A percentile compares a stretch with the other conserved stretches of the same genome.
phyloP scores from a whole-genome alignment of 2,888 invertebrate species.

The Argyresthia goedartella region DNA sequence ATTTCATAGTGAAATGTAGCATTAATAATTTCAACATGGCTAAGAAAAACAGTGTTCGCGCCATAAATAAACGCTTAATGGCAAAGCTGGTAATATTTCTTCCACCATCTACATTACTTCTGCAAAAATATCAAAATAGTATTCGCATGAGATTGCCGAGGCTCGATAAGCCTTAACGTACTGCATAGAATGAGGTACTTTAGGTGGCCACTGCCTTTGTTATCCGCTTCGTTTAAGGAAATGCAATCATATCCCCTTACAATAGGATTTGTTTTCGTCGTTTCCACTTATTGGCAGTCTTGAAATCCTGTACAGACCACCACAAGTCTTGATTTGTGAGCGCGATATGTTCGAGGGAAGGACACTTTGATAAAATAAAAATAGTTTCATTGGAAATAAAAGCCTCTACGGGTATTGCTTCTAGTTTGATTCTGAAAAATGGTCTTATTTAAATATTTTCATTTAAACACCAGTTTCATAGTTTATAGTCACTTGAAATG shows the following conservation, averaged over 20 bases:
- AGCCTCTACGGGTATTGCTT: constrained; percentile 28
- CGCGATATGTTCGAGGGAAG: constrained; percentile 52
- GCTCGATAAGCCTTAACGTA: constrained; percentile 41
- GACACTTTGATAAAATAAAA: constrained; percentile 47
- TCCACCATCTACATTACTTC: constrained; percentile 56
- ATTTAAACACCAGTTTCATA: too few relatives aligned
- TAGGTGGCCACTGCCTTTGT: constrained; percentile 34
- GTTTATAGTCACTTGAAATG: too few relatives aligned
- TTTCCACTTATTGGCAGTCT: constrained; percentile 27
- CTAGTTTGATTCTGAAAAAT: too few relatives aligned
- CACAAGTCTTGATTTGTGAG: constrained; percentile 52
- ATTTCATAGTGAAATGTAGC: constrained; percentile 23
- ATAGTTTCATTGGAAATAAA: constrained; percentile 31
- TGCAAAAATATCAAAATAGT: constrained; percentile 62
- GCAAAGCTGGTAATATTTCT: constrained; percentile 48
- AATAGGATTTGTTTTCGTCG: constrained; percentile 34
- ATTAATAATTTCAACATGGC: constrained; percentile 51
- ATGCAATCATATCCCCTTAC: constrained; percentile 27
- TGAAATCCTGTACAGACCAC: constrained; percentile 22
- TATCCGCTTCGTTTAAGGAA: constrained; percentile 25
- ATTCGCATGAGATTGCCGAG: constrained; percentile 43
- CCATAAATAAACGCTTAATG: constrained; percentile 51
- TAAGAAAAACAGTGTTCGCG: constrained; percentile 32
- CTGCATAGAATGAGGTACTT: constrained; percentile 46
- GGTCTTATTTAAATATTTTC: too few relatives aligned